A percentile compares a stretch with the other conserved stretches of the same genome.
Evolutionary conservation across 2,888 invertebrate species (phyloP).

Genomic region (Eumacrocentrus americanus): DNA sequence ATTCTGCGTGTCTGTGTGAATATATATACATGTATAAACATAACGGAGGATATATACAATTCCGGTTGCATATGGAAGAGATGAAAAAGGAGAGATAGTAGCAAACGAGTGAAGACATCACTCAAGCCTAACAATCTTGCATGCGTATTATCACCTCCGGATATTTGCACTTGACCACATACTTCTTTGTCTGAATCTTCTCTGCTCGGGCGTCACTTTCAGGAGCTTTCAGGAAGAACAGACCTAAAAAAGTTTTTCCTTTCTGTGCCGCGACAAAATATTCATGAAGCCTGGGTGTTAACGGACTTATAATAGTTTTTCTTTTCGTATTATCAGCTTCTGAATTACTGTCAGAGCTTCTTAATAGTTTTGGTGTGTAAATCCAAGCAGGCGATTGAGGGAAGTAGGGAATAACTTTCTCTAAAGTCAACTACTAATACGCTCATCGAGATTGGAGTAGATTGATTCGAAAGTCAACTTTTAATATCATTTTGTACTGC

Average conservation of each 20-base stretch:
- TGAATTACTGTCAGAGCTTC: constrained; percentile 27
- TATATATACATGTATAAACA: no score
- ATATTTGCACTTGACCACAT: no score
- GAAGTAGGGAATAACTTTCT: constrained; percentile 7
- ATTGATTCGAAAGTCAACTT: no score
- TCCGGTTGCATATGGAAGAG: constrained; percentile 5
- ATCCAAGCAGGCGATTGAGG: not conserved
- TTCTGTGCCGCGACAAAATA: constrained; percentile 1
- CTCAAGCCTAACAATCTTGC: no score
- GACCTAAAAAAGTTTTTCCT: not conserved
- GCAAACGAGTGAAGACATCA: no score
- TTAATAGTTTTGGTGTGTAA: constrained; percentile 22
- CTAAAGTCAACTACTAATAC: not conserved
- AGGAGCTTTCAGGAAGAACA: no score
- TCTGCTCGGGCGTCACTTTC: no score
- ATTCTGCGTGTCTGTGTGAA: not conserved
- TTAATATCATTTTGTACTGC: no score
- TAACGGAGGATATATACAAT: no score
- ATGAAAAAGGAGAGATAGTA: no score
- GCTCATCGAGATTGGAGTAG: not conserved
- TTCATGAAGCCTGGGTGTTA: constrained; percentile 23
- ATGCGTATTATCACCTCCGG: no score
- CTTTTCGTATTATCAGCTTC: constrained; percentile 24
- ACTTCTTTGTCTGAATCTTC: no score
- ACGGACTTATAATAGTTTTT: constrained; percentile 31